Conservation (phyloP, 2,888 invertebrate genomes). For the Ecdyonurus torrentis region DNA sequence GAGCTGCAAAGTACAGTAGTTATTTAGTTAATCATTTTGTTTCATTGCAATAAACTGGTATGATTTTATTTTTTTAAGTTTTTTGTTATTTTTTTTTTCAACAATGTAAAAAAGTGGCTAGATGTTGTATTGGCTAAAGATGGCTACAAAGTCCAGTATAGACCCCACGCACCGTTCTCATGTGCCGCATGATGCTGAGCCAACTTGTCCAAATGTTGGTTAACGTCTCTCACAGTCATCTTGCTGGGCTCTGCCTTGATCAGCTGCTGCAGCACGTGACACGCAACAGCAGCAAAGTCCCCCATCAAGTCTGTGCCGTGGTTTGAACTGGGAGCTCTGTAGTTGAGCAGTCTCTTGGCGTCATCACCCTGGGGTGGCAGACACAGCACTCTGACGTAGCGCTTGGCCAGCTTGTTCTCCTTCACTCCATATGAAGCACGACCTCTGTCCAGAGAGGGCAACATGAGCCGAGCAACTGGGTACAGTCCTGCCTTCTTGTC, state of each 20-base stretch:
- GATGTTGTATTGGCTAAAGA: neutral
- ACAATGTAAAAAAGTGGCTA: neutral
- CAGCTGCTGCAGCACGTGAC: constrained; percentile 41
- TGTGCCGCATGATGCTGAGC: constrained; percentile 45
- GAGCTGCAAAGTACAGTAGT: too few relatives aligned
- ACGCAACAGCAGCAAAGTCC: constrained; percentile 72
- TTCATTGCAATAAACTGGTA: too few relatives aligned
- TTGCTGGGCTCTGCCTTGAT: constrained; percentile 28
- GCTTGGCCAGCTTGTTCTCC: constrained; percentile 51
- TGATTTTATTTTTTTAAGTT: too few relatives aligned
- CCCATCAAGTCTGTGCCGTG: constrained; percentile 22
- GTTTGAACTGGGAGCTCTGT: constrained; percentile 21
- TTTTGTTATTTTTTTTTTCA: too few relatives aligned
- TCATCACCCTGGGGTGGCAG: constrained; percentile 46
- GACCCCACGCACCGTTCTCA: constrained; percentile 25
- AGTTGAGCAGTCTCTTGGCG: constrained; percentile 35
- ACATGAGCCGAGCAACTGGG: constrained; percentile 56
- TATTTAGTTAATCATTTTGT: too few relatives aligned
- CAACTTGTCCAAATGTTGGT: constrained; percentile 55
- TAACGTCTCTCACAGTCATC: constrained; percentile 52
- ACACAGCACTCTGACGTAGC: constrained; percentile 59
- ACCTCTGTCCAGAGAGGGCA: constrained; percentile 64
- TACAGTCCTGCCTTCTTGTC: constrained; percentile 36
- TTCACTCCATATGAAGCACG: constrained; percentile 71
- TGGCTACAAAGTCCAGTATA: too few relatives aligned